phyloP scores from a whole-genome alignment of 2,113 vertebrate species.

The Nycticebus coucang region DNA sequence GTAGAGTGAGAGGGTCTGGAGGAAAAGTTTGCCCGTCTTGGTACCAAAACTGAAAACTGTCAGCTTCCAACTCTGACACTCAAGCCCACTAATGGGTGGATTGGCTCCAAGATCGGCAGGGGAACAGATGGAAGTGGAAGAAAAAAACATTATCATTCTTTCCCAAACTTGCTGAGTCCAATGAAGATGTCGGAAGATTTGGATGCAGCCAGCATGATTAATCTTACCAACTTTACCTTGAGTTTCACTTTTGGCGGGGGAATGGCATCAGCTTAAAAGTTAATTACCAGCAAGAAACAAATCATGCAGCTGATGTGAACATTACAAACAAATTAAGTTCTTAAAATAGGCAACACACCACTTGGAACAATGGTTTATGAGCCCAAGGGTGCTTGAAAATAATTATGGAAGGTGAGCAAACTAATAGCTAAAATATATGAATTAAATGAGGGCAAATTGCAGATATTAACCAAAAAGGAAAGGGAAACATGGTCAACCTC shows the following conservation, averaged over 20 bases:
- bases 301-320: constrained; percentile 66
- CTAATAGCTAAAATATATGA: constrained; percentile 52
- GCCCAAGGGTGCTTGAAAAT: constrained; percentile 56
- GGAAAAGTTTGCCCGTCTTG: neutral
- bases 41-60: constrained; percentile 23
- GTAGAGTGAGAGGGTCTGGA: neutral
- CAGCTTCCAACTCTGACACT: neutral
- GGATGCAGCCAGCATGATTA: constrained; percentile 46
- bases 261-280: constrained; percentile 68
- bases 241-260: constrained; percentile 48
- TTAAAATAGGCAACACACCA: constrained; percentile 71
- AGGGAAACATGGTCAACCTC: neutral
- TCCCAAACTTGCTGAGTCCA: constrained; percentile 66
- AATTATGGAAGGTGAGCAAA: constrained; percentile 66
- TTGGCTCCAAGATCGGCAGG: constrained; percentile 50
- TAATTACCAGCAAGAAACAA: constrained; percentile 77
- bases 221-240: constrained; percentile 66
- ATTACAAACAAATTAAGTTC: constrained; percentile 78
- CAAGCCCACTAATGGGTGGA: constrained; percentile 44
- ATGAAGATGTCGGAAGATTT: constrained; percentile 52
- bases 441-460: constrained; percentile 59
- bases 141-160: constrained; percentile 42
- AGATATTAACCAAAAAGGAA: constrained; percentile 46
- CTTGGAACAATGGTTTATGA: constrained; percentile 70
- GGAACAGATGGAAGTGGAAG: constrained; percentile 63